Evolutionary conservation across 2,113 vertebrate genomes (phyloP).

Genomic region (Prunella fulvescens): DNA sequence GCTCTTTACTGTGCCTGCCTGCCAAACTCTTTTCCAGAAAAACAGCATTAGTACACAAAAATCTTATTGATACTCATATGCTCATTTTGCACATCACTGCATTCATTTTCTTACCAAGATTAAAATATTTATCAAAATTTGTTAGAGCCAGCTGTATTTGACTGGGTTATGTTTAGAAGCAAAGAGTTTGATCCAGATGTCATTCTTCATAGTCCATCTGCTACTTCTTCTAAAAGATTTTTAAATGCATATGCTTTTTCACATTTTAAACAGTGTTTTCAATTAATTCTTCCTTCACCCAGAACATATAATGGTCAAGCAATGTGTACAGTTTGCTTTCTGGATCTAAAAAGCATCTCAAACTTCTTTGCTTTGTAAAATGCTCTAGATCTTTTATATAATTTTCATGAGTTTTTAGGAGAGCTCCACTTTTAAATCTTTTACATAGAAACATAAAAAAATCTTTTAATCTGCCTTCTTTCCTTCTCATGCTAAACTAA

Average conservation of each 20-base stretch:
- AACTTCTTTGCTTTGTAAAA: neutral
- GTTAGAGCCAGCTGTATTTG: neutral
- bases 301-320: neutral
- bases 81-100: neutral
- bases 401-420: neutral
- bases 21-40: neutral
- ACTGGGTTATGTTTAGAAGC: neutral
- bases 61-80: neutral
- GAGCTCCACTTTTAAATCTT: neutral
- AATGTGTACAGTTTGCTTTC: neutral
- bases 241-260: neutral
- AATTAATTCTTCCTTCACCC: neutral
- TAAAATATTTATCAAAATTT: slow-evolving; percentile 31
- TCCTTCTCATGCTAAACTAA: neutral
- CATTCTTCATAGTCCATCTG: neutral
- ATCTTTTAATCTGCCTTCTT: neutral
- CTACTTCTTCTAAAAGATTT: neutral
- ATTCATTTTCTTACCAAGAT: neutral
- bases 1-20: neutral
- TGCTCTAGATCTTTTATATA: neutral
- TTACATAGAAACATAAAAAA: neutral
- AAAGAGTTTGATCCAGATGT: neutral
- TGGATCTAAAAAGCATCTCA: neutral
- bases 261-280: neutral
- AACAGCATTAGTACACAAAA: neutral